Base-by-base conservation (phyloP, 1,140 invertebrate species). In the Bombus pyrosoma region DNA sequence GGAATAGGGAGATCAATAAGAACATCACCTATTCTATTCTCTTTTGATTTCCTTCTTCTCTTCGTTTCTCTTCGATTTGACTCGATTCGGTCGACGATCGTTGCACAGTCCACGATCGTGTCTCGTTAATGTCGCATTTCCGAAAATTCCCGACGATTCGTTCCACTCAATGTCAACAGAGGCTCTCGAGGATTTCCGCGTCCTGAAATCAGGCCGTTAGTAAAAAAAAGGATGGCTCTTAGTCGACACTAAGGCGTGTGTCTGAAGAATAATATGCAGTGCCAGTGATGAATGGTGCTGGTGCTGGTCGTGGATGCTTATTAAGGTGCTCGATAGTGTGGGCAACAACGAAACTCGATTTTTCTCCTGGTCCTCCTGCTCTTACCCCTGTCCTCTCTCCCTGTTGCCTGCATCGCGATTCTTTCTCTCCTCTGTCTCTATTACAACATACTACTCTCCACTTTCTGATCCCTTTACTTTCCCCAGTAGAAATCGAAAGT, bases 121-220 rank as follows among this genome's bases (percentile, higher is more conserved):
- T 62, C 10, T n/a, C 59, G 59, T 62, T 62, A 53, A 53, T 22
- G 18, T 53, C 6, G 47, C 47, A 53, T 53, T 53, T 53, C 47
- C 47, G 18, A 53, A 53, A 53, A 53, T 22, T 53, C 18, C 57
- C 37, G 18, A 53, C 10, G 68, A 25, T 41, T 43, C n/a, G 39
- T 73, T 22, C 28, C 72, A 2, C 39, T 25, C 18, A 77, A 39
- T 37, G 41, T 39, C 47, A 62, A n/a, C 59, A 28, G 25, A 34
- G 53, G n/a, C 10, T 43, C 82, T 66, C 25, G 66, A 32, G 25
- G 28, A 74, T 64, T 37, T 47, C 37, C 6, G 34, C 41, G 80
- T 88, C 89, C 91, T 92, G 91, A 91, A 92, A 92, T 90, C 90
- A 92, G 90, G 91, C 74, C 82, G 86, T 90, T 90, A 88, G 77